Conservation (phyloP, 2,113 vertebrate genomes). For the Physeter macrocephalus region DNA sequence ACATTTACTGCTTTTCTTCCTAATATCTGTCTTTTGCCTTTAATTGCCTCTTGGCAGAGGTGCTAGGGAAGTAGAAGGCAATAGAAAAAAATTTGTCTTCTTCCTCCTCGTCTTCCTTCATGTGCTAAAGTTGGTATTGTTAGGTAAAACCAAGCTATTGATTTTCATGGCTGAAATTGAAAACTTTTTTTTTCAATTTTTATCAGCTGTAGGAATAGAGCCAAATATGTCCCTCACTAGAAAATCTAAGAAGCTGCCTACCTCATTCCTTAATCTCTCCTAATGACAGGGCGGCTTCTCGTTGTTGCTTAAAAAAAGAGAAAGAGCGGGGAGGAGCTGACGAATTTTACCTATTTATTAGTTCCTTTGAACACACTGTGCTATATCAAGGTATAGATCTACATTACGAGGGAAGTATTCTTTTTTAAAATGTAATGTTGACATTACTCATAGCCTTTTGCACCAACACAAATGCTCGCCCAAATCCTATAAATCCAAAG, state of each 20-base stretch:
- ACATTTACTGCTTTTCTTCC: not conserved
- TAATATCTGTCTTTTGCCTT: not conserved
- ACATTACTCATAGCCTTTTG: conserved; percentile 16
- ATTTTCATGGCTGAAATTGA: not conserved
- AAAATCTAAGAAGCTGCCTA: not conserved
- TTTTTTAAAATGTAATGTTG: conserved; percentile 14
- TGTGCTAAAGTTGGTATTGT: not conserved
- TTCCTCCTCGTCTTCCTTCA: not conserved
- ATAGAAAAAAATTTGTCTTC: not conserved
- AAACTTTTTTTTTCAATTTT: conserved; percentile 24
- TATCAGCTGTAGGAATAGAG: not conserved
- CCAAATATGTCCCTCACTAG: not conserved
- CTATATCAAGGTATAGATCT: not conserved
- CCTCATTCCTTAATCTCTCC: not conserved
- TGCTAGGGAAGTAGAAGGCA: not conserved
- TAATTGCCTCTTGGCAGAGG: not conserved
- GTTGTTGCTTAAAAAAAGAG: not conserved
- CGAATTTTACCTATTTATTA: not conserved
- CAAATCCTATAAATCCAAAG: not conserved
- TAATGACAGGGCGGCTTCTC: not conserved
- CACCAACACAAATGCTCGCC: conserved; percentile 23
- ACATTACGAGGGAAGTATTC: not conserved
- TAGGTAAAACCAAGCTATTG: conserved; percentile 17
- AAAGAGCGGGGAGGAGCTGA: not conserved
- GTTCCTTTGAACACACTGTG: not conserved